Base-by-base conservation (phyloP, 2,113 vertebrate genomes). In the Spea bombifrons region DNA sequence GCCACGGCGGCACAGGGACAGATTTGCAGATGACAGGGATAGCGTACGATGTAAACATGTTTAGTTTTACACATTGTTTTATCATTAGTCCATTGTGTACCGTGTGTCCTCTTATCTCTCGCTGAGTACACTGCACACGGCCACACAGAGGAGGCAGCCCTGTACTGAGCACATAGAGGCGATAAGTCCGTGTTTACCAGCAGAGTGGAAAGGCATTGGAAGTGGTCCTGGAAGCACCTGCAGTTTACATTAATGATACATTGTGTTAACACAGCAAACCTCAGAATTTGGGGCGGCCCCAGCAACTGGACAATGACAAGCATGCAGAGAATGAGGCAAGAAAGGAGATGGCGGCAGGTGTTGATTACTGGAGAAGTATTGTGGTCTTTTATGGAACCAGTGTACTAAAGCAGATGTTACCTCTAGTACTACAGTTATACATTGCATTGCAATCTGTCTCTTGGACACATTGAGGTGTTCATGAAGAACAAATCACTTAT, bases 71-170 rank as follows among this genome's bases (percentile, higher is more conserved):
- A 69, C 67, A 75, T 75, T 75, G 64, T 67, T 75, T 75, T 76
- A 76, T 76, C 75, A 77, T 70, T 77, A 70, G 75, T 77, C 75
- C 61, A 45, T 30, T 78, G 55, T 78, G 76, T 78, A 53, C 46
- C 63, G 47, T 65, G 67, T 78, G 55, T 78, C 17, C 57, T 78
- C 76, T 71, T 71, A 78, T 78, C 76, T 78, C 48, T 48, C 68
- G 55, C 15, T 50, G 76, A 65, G 76, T 53, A 71, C 66, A 77
- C n/a, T 70, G 66, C 66, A 30, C 53, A 59, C 61, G 50, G 48
- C 8, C 47, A 48, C 49, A n/a, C 61, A 55, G n/a, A 50, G 48
- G 61, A 48, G 53, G 66, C 66, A 63, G 53, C 2, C 66, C 75
- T 69, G 65, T 13, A 76, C 69, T 61, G 3, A 61, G 66, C 47